Evolutionary conservation across 2,113 vertebrate genomes (phyloP).

Genomic region (Eclectus roratus): DNA sequence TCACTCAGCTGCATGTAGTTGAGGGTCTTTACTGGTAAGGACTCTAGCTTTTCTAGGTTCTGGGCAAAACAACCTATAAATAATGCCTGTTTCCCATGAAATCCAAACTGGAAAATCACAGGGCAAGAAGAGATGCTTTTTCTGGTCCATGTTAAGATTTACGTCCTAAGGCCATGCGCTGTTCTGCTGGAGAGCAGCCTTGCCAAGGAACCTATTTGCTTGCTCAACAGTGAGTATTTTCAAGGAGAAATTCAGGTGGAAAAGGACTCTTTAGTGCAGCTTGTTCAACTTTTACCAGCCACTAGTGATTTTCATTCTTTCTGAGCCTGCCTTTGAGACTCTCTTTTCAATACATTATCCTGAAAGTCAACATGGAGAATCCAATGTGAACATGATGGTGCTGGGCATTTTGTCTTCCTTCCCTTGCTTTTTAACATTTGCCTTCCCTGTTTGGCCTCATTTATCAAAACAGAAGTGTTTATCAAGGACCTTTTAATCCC

Average conservation of each 20-base stretch:
- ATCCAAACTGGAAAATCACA: neutral
- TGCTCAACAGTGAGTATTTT: neutral
- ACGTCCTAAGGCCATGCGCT: neutral
- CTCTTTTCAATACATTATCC: neutral
- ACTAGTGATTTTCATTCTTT: neutral
- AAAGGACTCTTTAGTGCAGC: neutral
- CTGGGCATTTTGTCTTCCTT: neutral
- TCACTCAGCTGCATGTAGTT: neutral
- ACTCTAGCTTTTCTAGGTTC: neutral
- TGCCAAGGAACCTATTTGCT: neutral
- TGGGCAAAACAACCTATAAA: neutral
- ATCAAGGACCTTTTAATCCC: neutral
- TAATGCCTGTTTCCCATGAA: neutral
- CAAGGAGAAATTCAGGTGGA: neutral
- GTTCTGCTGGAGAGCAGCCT: neutral
- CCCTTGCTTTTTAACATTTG: neutral
- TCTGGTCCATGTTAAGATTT: neutral
- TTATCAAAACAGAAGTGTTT: neutral
- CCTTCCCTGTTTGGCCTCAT: neutral
- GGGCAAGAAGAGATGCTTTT: neutral
- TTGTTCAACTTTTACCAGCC: neutral
- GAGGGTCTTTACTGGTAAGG: neutral
- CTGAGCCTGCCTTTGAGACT: neutral
- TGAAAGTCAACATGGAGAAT: neutral
- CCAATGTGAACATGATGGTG: accelerated